Conservation (phyloP, 2,888 invertebrate genomes). For the Sphecodes monilicornis region DNA sequence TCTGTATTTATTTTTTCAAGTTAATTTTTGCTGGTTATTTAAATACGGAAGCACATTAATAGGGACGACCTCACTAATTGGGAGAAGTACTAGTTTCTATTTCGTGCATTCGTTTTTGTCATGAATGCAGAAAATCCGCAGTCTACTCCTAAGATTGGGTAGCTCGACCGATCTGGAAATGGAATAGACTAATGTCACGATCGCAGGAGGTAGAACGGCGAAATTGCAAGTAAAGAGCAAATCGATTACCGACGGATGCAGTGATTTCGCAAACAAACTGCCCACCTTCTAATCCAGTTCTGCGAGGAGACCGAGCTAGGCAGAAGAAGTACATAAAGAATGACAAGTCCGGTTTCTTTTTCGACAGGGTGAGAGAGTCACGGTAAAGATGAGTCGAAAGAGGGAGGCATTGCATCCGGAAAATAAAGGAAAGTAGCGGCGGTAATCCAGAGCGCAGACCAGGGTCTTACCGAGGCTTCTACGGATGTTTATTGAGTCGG, state of each 20-base stretch:
- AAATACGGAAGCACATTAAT: too few species aligned
- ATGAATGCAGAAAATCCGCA: too few species aligned
- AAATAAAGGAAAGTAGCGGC: constrained; percentile 80
- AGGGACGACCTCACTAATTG: too few species aligned
- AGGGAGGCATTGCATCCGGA: constrained; percentile 72
- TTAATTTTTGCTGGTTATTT: too few species aligned
- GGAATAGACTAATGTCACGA: background rate
- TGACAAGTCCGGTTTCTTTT: constrained; percentile 58
- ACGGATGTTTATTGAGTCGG: constrained; percentile 83
- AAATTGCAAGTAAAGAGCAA: background rate
- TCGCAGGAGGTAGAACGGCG: background rate
- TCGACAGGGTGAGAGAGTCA: constrained; percentile 47
- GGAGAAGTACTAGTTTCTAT: too few species aligned
- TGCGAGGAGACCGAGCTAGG: background rate
- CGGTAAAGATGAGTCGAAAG: constrained; percentile 60
- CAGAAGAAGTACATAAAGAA: constrained; percentile 57
- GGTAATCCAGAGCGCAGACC: constrained; percentile 83
- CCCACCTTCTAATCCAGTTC: background rate
- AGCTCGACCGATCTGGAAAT: background rate
- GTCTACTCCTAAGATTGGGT: too few species aligned
- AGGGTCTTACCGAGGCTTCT: constrained; percentile 81
- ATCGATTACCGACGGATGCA: constrained; percentile 7
- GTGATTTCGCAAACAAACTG: background rate
- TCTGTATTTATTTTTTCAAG: too few species aligned
- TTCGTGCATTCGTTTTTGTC: too few species aligned